phyloP scores from a whole-genome alignment of 2,797 vertebrate species.

The Gallinago nigripennis region DNA sequence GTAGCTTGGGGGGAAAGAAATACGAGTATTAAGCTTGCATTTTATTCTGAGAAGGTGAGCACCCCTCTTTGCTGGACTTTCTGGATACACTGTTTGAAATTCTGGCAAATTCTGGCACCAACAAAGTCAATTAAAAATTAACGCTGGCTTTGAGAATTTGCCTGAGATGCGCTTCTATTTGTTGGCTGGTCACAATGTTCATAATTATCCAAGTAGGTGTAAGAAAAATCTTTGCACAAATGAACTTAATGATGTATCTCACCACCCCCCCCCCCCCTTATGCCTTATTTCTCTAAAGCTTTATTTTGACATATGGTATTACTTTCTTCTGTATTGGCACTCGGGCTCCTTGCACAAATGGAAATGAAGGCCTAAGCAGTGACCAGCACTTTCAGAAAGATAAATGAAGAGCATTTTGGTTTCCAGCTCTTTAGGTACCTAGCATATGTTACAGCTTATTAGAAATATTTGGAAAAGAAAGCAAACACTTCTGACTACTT shows the following conservation, averaged over 20 bases:
- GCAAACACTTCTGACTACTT: not conserved
- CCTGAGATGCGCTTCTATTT: not conserved
- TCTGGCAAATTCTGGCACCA: not conserved
- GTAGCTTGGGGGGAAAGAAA: not conserved
- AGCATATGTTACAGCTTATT: conserved; percentile 18
- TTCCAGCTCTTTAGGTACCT: not conserved
- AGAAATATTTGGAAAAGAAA: not conserved
- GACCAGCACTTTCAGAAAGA: conserved; percentile 15
- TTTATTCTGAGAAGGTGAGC: not conserved
- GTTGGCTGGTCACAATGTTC: not conserved
- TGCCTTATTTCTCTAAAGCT: not conserved
- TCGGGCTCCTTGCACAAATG: not conserved
- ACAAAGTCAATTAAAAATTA: not conserved
- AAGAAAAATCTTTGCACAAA: not conserved
- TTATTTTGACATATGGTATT: conserved; percentile 46
- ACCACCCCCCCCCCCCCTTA: rapidly evolving
- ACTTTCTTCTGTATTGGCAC: not conserved
- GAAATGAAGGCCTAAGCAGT: not conserved
- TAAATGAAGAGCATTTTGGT: not conserved
- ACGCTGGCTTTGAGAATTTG: not conserved
- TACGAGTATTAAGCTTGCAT: not conserved
- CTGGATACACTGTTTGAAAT: not conserved
- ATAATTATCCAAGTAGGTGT: not conserved
- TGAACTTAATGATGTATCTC: not conserved
- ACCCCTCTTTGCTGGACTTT: not conserved